Percentiles rank a stretch among this genome's conserved stretches.
Evolutionary conservation across 35 echinoderm and acorn worm genomes (phyloP).

Genomic region (Patiria miniata): DNA sequence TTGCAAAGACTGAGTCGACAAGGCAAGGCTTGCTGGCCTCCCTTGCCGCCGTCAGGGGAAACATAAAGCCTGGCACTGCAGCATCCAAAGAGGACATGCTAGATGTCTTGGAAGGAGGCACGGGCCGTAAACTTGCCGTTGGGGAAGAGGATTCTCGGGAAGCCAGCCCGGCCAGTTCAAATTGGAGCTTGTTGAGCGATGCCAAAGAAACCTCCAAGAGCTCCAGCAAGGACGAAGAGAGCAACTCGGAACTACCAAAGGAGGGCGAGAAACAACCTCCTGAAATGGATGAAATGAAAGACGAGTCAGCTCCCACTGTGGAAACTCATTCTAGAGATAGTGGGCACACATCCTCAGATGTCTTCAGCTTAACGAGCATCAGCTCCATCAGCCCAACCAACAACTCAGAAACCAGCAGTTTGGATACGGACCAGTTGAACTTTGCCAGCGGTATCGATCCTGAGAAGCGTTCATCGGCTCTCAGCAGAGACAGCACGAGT

Average conservation of each 20-base stretch:
- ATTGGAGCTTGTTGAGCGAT: not conserved
- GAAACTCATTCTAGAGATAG: not conserved
- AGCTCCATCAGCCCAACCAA: conserved; percentile 1
- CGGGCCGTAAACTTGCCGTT: not conserved
- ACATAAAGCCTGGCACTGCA: not conserved
- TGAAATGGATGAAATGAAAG: not conserved
- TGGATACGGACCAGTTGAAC: not conserved
- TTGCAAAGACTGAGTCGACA: not conserved
- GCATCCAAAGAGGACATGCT: not conserved
- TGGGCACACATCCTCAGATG: not conserved
- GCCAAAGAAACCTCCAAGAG: not conserved
- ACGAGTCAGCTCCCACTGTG: not conserved
- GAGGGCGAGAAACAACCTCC: not conserved
- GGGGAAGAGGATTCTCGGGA: not conserved
- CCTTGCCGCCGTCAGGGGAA: conserved; percentile 30
- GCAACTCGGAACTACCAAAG: not conserved
- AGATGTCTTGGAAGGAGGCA: not conserved
- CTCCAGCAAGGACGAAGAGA: not conserved
- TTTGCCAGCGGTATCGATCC: not conserved
- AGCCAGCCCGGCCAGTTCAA: not conserved
- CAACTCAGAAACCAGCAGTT: conserved; percentile 3
- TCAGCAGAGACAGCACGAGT: not conserved
- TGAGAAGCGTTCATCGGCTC: not conserved
- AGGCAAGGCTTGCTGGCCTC: conserved; percentile 21
- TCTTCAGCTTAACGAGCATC: conserved; percentile 2